Percentiles rank a stretch among this genome's conserved stretches.
These are phyloP conservation scores for Plutella xylostella DNA, from an alignment of 2,888 invertebrate genomes.

Conservation along the genomic window DNA sequence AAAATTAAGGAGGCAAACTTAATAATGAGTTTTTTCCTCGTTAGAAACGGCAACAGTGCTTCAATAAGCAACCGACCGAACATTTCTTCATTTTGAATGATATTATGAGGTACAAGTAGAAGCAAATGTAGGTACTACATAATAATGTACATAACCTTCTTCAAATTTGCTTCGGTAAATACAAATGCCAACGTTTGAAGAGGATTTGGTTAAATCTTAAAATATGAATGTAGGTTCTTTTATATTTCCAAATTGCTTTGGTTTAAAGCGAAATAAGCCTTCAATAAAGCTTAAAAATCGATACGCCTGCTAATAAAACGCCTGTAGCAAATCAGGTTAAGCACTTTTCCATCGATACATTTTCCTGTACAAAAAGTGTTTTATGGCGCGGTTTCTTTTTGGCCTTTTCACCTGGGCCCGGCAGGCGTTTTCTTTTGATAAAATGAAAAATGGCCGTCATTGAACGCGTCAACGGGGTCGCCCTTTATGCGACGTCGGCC, in stretches of 20 bases:
- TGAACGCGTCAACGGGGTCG: slow-evolving; percentile 7
- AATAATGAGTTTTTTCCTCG: slow-evolving; percentile 1
- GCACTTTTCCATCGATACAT: slow-evolving; percentile 28
- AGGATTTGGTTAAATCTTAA: no score
- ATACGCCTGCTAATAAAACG: no score
- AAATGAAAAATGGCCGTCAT: slow-evolving; percentile 51
- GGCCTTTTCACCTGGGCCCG: slow-evolving; percentile 47
- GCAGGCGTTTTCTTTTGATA: slow-evolving; percentile 58
- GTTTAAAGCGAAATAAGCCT: no score
- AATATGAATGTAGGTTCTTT: no score
- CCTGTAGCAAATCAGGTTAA: slow-evolving; percentile 4
- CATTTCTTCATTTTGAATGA: no score
- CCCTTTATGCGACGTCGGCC: slow-evolving; percentile 5
- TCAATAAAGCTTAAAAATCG: no score
- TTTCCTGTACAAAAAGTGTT: slow-evolving; percentile 39
- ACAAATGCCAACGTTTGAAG: no score
- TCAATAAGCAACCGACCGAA: slow-evolving; percentile 2
- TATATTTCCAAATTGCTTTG: no score
- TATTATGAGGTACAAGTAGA: no score
- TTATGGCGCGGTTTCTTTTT: slow-evolving; percentile 48
- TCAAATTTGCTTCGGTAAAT: no score
- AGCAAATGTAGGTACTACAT: no score
- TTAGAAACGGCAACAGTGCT: slow-evolving; percentile 1
- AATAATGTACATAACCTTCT: no score
- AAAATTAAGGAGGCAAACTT: not conserved